Conservation (phyloP, 2,888 invertebrate species). For the Mylabris sibirica region DNA sequence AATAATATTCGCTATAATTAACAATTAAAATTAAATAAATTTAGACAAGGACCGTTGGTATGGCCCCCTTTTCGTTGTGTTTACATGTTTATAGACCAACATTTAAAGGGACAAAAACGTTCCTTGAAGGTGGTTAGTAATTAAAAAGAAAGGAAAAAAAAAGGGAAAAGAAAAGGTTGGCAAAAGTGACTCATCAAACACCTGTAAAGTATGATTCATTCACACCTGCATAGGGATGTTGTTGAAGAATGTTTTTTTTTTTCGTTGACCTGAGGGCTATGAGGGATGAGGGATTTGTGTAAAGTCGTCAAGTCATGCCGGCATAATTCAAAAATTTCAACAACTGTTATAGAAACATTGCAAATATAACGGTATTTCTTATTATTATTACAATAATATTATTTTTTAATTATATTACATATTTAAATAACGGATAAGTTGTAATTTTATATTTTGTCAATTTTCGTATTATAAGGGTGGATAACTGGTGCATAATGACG, state of each 20-base stretch:
- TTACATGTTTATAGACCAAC: neutral
- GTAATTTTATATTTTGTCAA: conserved; percentile 4
- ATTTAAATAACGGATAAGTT: neutral
- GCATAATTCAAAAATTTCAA: neutral
- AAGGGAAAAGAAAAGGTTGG: conserved; percentile 14
- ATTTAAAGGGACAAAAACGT: neutral
- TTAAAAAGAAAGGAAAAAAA: neutral
- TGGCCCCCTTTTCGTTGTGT: neutral
- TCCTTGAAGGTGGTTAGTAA: neutral
- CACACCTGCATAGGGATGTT: conserved; percentile 28
- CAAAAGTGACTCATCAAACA: conserved; percentile 31
- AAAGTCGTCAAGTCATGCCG: conserved; percentile 5
- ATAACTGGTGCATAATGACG: conserved; percentile 18
- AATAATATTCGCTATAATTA: no score
- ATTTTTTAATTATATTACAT: neutral
- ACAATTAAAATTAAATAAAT: neutral
- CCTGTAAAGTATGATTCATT: conserved; percentile 33
- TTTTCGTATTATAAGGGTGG: conserved; percentile 4
- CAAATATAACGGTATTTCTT: neutral
- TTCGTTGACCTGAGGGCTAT: neutral
- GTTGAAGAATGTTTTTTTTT: conserved; percentile 11
- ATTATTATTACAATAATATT: neutral
- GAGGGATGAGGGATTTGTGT: neutral
- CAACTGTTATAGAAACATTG: neutral
- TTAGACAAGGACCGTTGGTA: neutral